Evolutionary conservation across 2,113 vertebrate genomes (phyloP).

Genomic region (Rousettus leschenaultii): DNA sequence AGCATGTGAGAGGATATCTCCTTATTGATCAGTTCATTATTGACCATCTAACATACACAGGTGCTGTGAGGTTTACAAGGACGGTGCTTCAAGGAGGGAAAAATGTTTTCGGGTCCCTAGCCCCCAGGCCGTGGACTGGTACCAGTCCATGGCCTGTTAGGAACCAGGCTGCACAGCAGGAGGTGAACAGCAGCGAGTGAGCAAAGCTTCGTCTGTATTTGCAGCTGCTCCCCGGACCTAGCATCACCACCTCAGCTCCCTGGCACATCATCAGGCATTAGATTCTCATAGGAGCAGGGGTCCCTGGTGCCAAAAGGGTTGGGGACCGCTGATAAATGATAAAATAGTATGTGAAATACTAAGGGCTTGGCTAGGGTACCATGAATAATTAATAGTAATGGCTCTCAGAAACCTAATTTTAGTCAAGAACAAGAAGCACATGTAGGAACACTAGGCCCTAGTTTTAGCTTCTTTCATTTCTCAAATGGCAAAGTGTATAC

Average conservation of each 20-base stretch:
- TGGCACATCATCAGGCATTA: too few relatives aligned
- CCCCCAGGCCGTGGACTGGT: too few relatives aligned
- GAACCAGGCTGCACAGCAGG: too few relatives aligned
- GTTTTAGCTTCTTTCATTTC: background rate
- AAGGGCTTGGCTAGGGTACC: background rate
- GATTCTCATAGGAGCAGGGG: too few relatives aligned
- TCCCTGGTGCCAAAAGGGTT: too few relatives aligned
- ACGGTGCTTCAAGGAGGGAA: background rate
- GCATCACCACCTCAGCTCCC: too few relatives aligned
- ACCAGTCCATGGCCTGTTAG: too few relatives aligned
- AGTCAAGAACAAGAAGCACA: background rate
- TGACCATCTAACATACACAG: accelerated
- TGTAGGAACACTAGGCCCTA: background rate
- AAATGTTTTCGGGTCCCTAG: background rate
- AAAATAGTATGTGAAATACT: background rate
- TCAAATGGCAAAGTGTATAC: background rate
- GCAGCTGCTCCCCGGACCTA: too few relatives aligned
- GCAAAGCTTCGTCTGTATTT: too few relatives aligned
- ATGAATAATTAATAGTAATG: slow-evolving; percentile 50
- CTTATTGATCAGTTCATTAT: accelerated
- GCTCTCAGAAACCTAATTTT: slow-evolving; percentile 36
- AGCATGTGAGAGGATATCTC: background rate
- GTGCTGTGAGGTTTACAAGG: background rate
- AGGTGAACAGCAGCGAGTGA: too few relatives aligned
- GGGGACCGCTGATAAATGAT: background rate